phyloP scores from a whole-genome alignment of 2,797 vertebrate genomes.

The Acipenser ruthenus region DNA sequence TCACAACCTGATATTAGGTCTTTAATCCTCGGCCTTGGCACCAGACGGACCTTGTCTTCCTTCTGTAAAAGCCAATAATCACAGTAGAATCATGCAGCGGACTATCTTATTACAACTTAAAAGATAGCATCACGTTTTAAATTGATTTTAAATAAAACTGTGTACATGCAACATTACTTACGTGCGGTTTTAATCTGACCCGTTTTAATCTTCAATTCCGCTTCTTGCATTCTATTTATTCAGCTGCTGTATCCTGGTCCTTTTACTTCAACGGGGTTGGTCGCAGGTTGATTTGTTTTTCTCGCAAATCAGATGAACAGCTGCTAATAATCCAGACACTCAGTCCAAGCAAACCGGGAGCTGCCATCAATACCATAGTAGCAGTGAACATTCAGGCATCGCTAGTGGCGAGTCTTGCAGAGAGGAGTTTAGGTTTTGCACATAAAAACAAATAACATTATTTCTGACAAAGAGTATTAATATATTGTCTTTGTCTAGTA shows the following conservation, averaged over 20 bases:
- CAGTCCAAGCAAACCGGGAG: conserved; percentile 38
- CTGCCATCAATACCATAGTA: conserved; percentile 9
- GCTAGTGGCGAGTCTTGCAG: too few species aligned
- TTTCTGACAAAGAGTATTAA: too few species aligned
- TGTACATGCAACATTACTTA: conserved; percentile 40
- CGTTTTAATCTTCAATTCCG: neutral
- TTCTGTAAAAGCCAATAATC: conserved; percentile 32
- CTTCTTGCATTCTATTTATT: conserved; percentile 37
- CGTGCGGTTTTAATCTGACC: conserved; percentile 24
- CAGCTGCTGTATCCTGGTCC: conserved; percentile 39
- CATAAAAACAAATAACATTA: too few species aligned
- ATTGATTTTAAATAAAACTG: neutral
- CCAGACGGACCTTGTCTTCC: conserved; percentile 38
- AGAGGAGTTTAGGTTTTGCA: too few species aligned
- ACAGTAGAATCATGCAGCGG: conserved; percentile 32
- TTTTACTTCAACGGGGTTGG: conserved; percentile 25
- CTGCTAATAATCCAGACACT: conserved; percentile 36
- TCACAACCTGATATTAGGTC: too few species aligned
- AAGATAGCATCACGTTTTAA: neutral
- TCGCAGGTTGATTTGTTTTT: conserved; percentile 41
- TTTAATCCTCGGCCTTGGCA: neutral
- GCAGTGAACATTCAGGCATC: too few species aligned
- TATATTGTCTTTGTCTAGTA: too few species aligned
- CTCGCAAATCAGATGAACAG: conserved; percentile 47
- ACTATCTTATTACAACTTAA: neutral